These are phyloP conservation scores for Petaurus breviceps DNA, from an alignment of 2,113 vertebrate species.

Conservation along the genomic window DNA sequence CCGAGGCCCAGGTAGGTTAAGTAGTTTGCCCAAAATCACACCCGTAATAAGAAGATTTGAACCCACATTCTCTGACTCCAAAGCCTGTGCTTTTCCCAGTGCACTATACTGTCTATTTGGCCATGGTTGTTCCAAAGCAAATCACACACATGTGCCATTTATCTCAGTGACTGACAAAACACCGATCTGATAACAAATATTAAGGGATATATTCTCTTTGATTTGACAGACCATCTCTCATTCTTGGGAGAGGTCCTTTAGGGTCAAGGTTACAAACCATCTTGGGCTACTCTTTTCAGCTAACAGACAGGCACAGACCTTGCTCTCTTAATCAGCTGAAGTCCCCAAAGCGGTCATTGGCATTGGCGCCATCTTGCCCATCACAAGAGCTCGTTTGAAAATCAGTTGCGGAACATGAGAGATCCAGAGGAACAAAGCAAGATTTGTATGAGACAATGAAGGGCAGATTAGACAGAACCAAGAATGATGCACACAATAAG, in stretches of 20 bases:
- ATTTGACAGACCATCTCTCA: neutral
- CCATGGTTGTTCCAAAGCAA: too few species aligned
- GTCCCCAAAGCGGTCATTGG: neutral
- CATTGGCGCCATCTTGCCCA: neutral
- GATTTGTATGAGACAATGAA: neutral
- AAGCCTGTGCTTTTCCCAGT: neutral
- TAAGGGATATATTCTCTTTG: neutral
- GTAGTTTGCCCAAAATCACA: too few species aligned
- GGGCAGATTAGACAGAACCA: neutral
- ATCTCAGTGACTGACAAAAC: neutral
- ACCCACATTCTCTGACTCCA: neutral
- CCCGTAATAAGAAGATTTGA: neutral
- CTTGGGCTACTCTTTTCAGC: neutral
- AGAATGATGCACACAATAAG: neutral
- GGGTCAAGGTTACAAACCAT: neutral
- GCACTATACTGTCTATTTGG: too few species aligned
- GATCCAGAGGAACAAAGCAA: neutral
- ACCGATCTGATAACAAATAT: neutral
- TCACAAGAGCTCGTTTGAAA: neutral
- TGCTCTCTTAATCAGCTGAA: too few species aligned
- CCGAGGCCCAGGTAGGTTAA: too few species aligned
- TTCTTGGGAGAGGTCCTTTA: neutral
- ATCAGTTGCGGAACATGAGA: neutral
- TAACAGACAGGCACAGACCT: too few species aligned
- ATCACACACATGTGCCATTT: neutral